A percentile compares a stretch with the other conserved stretches of the same genome.
These are phyloP conservation scores for Hypercompe scribonia DNA, from an alignment of 2,888 invertebrate species.

Conservation along the genomic window DNA sequence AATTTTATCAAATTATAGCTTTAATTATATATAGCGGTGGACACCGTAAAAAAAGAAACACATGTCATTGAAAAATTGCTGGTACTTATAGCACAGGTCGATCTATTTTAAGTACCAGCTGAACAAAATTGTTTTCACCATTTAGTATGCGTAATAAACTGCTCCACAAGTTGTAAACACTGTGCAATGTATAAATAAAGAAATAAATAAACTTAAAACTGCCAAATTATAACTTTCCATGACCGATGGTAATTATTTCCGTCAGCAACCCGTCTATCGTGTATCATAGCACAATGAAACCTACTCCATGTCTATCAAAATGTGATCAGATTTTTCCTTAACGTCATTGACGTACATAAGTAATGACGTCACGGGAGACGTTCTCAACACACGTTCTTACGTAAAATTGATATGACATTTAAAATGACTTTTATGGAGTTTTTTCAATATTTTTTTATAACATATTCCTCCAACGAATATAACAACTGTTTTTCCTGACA, in stretches of 20 bases:
- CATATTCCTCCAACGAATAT: background rate
- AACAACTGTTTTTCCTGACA: slow-evolving; percentile 1
- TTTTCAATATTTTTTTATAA: background rate
- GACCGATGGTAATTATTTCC: background rate
- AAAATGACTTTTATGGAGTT: background rate
- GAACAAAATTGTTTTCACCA: too few relatives aligned
- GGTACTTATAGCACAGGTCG: too few relatives aligned
- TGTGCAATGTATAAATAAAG: too few relatives aligned
- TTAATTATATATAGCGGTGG: too few relatives aligned
- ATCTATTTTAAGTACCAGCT: too few relatives aligned
- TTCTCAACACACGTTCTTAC: background rate
- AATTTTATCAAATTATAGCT: too few relatives aligned
- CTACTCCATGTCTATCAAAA: background rate
- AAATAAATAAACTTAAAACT: too few relatives aligned
- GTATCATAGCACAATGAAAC: background rate
- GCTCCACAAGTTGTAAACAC: too few relatives aligned
- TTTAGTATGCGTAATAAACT: too few relatives aligned
- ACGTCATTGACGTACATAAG: background rate
- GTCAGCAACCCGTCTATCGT: background rate
- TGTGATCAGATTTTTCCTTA: background rate
- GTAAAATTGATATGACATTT: background rate
- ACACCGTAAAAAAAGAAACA: too few relatives aligned
- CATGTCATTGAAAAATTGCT: too few relatives aligned
- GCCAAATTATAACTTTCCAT: too few relatives aligned
- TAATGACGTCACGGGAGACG: background rate